A percentile compares a stretch with the other conserved stretches of the same genome.
Conservation (phyloP, 2,113 vertebrate genomes). For the Donacobius atricapilla region DNA sequence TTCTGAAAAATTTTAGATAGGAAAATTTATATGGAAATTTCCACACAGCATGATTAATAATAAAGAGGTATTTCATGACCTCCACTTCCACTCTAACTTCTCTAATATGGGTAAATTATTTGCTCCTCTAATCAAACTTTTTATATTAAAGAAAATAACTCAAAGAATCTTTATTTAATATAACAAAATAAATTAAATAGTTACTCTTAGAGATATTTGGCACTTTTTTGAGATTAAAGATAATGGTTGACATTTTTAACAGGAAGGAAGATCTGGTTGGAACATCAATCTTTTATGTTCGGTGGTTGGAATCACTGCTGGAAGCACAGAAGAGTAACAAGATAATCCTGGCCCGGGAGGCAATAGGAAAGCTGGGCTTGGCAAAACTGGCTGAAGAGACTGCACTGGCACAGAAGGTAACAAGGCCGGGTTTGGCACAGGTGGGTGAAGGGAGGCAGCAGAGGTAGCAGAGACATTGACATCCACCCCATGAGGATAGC, state of each 20-base stretch:
- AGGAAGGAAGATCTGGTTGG: not conserved
- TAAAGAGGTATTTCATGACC: not conserved
- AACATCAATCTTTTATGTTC: not conserved
- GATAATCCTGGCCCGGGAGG: not conserved
- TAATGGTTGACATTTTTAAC: not conserved
- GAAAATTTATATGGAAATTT: not conserved
- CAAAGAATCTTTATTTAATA: not conserved
- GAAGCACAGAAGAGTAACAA: not conserved
- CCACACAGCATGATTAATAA: not conserved
- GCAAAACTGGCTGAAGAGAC: not conserved
- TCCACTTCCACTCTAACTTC: not conserved
- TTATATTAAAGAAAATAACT: not conserved
- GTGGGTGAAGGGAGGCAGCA: not conserved
- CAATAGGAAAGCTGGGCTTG: not conserved
- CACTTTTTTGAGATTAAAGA: not conserved
- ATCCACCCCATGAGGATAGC: not conserved
- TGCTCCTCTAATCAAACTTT: not conserved
- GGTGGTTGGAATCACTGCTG: not conserved
- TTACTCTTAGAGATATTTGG: not conserved
- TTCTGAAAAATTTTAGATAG: not conserved
- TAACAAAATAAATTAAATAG: slow-evolving; percentile 21
- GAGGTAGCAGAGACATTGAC: not conserved
- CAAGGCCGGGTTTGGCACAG: not conserved
- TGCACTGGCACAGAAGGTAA: slow-evolving; percentile 17
- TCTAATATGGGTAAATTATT: not conserved